Conservation (phyloP, 1,140 invertebrate genomes). For the Plectrocnemia conspersa region DNA sequence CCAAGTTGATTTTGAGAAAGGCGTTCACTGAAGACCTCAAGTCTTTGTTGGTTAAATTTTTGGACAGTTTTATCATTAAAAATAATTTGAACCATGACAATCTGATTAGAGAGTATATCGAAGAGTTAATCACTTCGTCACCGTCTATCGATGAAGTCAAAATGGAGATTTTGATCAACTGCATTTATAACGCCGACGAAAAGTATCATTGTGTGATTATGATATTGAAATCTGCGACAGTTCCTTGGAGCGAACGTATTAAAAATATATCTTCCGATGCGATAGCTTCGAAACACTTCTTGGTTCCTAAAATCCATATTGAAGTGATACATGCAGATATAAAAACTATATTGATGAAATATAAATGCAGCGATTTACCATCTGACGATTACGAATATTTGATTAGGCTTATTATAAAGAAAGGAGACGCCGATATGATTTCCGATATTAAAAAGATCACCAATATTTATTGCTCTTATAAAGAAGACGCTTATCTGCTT, state of each 20-base stretch:
- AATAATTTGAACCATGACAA: slow-evolving; percentile 29
- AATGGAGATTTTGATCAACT: slow-evolving; percentile 30
- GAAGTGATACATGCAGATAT: slow-evolving; percentile 29
- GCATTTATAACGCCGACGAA: slow-evolving; percentile 27
- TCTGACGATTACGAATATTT: slow-evolving; percentile 30
- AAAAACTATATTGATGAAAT: slow-evolving; percentile 30
- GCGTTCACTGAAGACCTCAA: slow-evolving; percentile 30
- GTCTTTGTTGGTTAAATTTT: slow-evolving; percentile 22
- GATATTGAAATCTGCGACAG: slow-evolving; percentile 26
- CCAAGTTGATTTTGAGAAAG: slow-evolving; percentile 30
- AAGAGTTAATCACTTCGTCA: slow-evolving; percentile 26
- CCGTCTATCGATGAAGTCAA: slow-evolving; percentile 29
- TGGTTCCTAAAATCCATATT: slow-evolving; percentile 12
- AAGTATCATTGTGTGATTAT: slow-evolving; percentile 24
- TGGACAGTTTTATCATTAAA: slow-evolving; percentile 20
- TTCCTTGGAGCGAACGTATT: slow-evolving; percentile 29
- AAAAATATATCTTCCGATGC: slow-evolving; percentile 17
- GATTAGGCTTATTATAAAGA: slow-evolving; percentile 24
- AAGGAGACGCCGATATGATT: slow-evolving; percentile 27
- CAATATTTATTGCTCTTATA: slow-evolving; percentile 21
- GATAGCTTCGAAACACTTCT: slow-evolving; percentile 7
- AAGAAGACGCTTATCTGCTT: slow-evolving; percentile 30
- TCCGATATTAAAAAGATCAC: slow-evolving; percentile 31
- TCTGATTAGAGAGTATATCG: slow-evolving; percentile 31
- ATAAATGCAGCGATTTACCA: slow-evolving; percentile 26